Evolutionary conservation across 2,113 vertebrate species (phyloP), one percentile per base, ranked within the genome.

Genomic region (Nerophis ophidion): DNA sequence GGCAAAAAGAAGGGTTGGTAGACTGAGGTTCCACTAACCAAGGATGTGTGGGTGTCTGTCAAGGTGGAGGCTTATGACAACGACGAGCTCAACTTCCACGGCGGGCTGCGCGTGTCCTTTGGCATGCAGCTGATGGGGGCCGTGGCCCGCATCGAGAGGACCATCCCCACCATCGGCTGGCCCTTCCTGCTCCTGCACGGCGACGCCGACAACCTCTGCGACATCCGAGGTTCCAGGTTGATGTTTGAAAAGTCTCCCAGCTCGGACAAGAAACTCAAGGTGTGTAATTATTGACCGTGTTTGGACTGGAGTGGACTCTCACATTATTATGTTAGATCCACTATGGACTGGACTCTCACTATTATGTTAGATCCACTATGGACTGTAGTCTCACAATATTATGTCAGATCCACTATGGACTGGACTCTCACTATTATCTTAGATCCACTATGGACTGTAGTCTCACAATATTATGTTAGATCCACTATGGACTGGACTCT

Each of bases 151-250:
- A 94, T 99, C 0, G 91, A 94, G 76, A 89, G 81, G 46, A 90
- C 90, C 12, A 80, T 99, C 58, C 91, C 95, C 8, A 88, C 81
- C 82, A 90, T 99, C 81, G 87, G 77, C 13, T 82, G 95, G 87
- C 95, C 97, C n/a, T 89, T 98, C 85, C 71, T 95, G 71, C 86
- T 97, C 83, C 91, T 98, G 33, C 97, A 99, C 1, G 96, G 97
- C 6, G 92, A 92, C 0, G 83, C 77, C 0, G 97, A 98, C 87
- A 93, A 91, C 76, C 91, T 99, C 46, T 97, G 94, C 0, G 92
- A 98, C 63, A 92, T 96, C 88, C 82, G 70, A 66, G 97, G 97
- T 7, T 93, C 97, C 35, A 91, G 90, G 34, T 71, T 94, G 35
- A 92, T 99, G 88, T 88, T 91, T 77, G 92, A 95, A 14, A 90